Conservation (phyloP, 2,888 invertebrate species). For the Drosophila greeni region DNA sequence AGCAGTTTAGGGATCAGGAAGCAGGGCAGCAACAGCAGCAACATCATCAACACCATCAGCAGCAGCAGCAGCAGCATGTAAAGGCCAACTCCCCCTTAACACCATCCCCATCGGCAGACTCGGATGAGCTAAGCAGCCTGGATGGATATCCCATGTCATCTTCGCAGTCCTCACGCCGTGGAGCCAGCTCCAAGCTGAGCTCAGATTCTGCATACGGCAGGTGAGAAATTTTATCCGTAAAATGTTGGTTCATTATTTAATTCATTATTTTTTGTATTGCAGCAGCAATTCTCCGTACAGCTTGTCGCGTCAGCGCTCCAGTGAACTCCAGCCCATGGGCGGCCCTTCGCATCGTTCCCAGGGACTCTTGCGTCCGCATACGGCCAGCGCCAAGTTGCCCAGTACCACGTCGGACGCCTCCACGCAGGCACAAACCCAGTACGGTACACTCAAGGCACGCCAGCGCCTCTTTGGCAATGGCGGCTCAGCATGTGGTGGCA, state of each 20-base stretch:
- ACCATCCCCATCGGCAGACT: constrained; percentile 69
- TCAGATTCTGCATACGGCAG: constrained; percentile 92
- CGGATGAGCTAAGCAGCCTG: constrained; percentile 77
- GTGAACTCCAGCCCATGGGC: constrained; percentile 68
- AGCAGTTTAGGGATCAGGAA: constrained; percentile 15
- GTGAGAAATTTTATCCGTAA: constrained; percentile 80
- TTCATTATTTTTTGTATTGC: not conserved
- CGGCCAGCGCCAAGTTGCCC: constrained; percentile 49
- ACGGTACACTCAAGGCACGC: constrained; percentile 61
- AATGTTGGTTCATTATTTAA: not conserved
- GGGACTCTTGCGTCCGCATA: constrained; percentile 52
- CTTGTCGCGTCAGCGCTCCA: constrained; percentile 82
- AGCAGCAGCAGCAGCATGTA: constrained; percentile 25
- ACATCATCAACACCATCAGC: constrained; percentile 18
- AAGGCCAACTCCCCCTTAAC: constrained; percentile 42
- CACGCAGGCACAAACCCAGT: constrained; percentile 58
- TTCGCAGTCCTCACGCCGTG: constrained; percentile 67
- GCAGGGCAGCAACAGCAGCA: constrained; percentile 20
- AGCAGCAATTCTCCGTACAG: constrained; percentile 76
- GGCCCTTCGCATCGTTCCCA: constrained; percentile 34
- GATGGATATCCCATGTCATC: constrained; percentile 76
- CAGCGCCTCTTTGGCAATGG: constrained; percentile 78
- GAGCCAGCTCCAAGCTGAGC: constrained; percentile 76
- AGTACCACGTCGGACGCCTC: constrained; percentile 55
- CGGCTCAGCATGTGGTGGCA: constrained; percentile 21